These are phyloP conservation scores for Calephelis virginiensis DNA, from an alignment of 1,140 invertebrate species.

Conservation along the genomic window DNA sequence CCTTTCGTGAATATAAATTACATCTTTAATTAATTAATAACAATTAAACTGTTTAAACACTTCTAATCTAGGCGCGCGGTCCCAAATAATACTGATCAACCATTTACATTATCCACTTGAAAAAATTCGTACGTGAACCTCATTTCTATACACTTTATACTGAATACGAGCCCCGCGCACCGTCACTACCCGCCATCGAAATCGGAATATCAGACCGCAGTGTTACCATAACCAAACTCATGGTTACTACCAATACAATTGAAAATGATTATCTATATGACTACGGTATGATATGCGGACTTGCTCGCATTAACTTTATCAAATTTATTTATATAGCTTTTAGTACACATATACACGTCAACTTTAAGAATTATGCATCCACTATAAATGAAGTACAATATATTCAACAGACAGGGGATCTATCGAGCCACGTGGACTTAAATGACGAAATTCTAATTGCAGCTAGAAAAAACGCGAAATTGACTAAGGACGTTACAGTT, in stretches of 20 bases:
- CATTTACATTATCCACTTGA: constrained; percentile 20
- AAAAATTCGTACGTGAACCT: constrained; percentile 21
- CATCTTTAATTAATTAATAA: constrained; percentile 16
- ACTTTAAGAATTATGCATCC: constrained; percentile 59
- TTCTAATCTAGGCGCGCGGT: constrained; percentile 48
- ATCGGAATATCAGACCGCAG: constrained; percentile 26
- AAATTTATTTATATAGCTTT: constrained; percentile 63
- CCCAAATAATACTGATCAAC: constrained; percentile 48
- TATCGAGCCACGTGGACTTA: constrained; percentile 43
- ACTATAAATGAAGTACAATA: constrained; percentile 63
- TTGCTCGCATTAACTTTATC: constrained; percentile 52
- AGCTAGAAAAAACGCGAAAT: constrained; percentile 24
- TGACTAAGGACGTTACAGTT: constrained; percentile 24
- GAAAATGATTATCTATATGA: constrained; percentile 4
- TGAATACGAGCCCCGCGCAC: constrained; percentile 44
- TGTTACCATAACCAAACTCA: neutral
- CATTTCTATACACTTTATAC: constrained; percentile 17
- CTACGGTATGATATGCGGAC: constrained; percentile 28
- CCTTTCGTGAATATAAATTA: constrained; percentile 18
- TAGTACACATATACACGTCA: constrained; percentile 73
- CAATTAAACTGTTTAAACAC: constrained; percentile 20
- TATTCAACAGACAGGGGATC: constrained; percentile 60
- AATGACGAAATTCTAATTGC: constrained; percentile 4
- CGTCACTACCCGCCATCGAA: constrained; percentile 54
- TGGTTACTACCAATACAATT: constrained; percentile 8